Evolutionary conservation across 2,797 vertebrate species (phyloP).

Genomic region (Chromobotia macracanthus): DNA sequence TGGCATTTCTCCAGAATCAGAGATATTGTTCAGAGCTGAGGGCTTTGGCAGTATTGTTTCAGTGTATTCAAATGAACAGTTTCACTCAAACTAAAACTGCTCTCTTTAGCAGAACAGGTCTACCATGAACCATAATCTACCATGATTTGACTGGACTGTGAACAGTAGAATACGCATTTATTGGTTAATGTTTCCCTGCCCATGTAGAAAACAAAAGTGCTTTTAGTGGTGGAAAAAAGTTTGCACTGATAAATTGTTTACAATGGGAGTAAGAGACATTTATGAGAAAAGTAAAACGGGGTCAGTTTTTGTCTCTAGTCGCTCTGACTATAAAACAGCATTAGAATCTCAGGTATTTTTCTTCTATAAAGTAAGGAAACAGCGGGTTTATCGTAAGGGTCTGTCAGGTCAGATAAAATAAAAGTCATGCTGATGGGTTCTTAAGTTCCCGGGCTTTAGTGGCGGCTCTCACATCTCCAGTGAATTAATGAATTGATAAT

Average conservation of each 20-base stretch:
- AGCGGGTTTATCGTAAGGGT: conserved; percentile 16
- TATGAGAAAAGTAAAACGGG: neutral
- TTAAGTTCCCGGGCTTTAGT: neutral
- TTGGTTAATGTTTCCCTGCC: no score
- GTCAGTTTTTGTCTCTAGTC: neutral
- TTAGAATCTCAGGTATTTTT: conserved; percentile 29
- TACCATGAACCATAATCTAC: no score
- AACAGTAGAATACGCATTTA: no score
- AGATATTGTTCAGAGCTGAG: conserved; percentile 33
- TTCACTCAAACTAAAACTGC: conserved; percentile 46
- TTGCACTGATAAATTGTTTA: neutral
- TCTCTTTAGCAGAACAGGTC: conserved; percentile 41
- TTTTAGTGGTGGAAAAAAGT: no score
- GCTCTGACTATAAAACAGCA: neutral
- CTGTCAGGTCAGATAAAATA: conserved; percentile 44
- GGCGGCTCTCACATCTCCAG: conserved; percentile 22
- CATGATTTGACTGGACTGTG: no score
- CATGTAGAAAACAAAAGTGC: no score
- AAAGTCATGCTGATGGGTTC: conserved; percentile 39
- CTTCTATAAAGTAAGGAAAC: conserved; percentile 12
- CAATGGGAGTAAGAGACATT: neutral
- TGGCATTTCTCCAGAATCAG: conserved; percentile 21
- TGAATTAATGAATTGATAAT: conserved; percentile 57
- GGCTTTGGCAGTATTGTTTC: conserved; percentile 44
- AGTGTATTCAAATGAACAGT: conserved; percentile 37